These are phyloP conservation scores for Elymnias hypermnestra DNA, from an alignment of 1,140 invertebrate genomes.

Conservation along the genomic window DNA sequence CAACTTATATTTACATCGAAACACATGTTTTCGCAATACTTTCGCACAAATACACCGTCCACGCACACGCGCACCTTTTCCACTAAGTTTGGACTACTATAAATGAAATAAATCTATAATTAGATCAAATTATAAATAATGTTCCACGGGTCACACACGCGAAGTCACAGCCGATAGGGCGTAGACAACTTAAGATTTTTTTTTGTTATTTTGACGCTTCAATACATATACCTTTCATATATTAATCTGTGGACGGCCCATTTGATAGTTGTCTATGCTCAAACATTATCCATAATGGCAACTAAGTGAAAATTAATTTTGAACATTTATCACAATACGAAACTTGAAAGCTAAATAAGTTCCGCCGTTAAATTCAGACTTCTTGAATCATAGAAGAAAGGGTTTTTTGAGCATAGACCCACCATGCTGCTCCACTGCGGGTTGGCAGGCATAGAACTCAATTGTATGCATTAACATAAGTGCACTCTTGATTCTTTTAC, in stretches of 20 bases:
- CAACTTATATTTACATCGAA: conserved; percentile 67
- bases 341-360: too few relatives aligned
- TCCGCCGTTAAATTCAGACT: too few relatives aligned
- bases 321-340: too few relatives aligned
- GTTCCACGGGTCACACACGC: conserved; percentile 63
- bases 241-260: too few relatives aligned
- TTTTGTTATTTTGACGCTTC: conserved; percentile 65
- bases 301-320: too few relatives aligned
- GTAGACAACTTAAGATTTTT: conserved; percentile 51
- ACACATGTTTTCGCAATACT: conserved; percentile 64
- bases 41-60: conserved; percentile 36
- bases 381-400: too few relatives aligned
- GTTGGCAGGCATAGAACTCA: too few relatives aligned
- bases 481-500: too few relatives aligned
- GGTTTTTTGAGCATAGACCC: too few relatives aligned
- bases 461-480: too few relatives aligned
- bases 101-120: conserved; percentile 63
- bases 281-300: background rate
- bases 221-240: conserved; percentile 30
- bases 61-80: conserved; percentile 36
- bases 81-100: conserved; percentile 49
- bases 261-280: conserved; percentile 11
- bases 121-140: conserved; percentile 70
- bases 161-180: conserved; percentile 55
- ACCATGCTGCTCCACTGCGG: too few relatives aligned